These are phyloP conservation scores for Pemphigus obesinymphae DNA, from an alignment of 1,140 invertebrate species.

Conservation along the genomic window DNA sequence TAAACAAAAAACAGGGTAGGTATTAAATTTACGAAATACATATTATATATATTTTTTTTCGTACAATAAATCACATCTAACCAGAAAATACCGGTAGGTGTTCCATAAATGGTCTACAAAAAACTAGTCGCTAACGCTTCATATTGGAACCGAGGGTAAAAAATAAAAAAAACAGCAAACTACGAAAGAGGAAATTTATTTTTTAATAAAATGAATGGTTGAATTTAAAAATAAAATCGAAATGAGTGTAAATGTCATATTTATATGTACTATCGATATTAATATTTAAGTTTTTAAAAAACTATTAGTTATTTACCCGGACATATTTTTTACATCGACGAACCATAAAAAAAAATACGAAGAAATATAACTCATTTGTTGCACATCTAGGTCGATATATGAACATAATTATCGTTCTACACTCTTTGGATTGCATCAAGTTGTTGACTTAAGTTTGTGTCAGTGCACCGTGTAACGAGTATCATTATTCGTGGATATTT, in stretches of 20 bases:
- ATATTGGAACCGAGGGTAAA: no score
- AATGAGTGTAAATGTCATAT: no score
- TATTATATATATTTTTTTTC: background rate
- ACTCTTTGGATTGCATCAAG: background rate
- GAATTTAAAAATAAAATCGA: background rate
- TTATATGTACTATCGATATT: no score
- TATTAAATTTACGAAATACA: background rate
- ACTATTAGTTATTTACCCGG: background rate
- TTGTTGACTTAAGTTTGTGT: background rate
- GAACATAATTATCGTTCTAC: background rate
- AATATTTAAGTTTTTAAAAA: no score
- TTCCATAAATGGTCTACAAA: background rate
- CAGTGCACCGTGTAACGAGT: background rate
- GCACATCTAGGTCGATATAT: background rate
- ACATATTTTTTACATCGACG: background rate
- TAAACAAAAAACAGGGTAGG: background rate
- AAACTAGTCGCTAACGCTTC: background rate
- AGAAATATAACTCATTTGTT: background rate
- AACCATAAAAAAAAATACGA: background rate
- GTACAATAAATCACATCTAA: background rate
- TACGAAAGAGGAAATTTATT: background rate
- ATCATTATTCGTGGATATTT: background rate
- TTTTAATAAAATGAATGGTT: background rate
- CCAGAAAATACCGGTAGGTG: background rate
- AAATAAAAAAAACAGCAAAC: background rate